phyloP scores from a whole-genome alignment of 2,797 vertebrate genomes.

The Cirrhinus molitorella region DNA sequence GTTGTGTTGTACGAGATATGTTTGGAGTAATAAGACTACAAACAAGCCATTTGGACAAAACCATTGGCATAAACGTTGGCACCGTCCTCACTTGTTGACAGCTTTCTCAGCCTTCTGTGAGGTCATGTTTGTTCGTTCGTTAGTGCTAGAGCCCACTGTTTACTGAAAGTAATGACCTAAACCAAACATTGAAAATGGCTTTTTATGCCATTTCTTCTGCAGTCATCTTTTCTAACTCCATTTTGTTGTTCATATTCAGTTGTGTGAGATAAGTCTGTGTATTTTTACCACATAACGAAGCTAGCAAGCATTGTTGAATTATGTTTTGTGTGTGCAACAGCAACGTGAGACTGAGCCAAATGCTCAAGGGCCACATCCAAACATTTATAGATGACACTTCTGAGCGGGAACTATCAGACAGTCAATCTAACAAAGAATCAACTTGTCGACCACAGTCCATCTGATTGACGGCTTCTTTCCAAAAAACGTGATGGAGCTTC shows the following conservation, averaged over 20 bases:
- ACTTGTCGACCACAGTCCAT: not conserved
- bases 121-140: conserved; percentile 21
- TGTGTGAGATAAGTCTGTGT: not conserved
- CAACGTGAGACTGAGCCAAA: conserved; percentile 42
- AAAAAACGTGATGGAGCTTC: conserved; percentile 18
- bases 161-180: conserved; percentile 18
- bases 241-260: conserved; percentile 7
- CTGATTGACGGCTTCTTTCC: conserved; percentile 16
- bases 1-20: not conserved
- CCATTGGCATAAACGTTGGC: conserved; percentile 62
- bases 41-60: conserved; percentile 64
- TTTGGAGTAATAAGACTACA: conserved; percentile 60
- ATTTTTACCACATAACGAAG: not conserved
- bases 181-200: conserved; percentile 1
- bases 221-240: not conserved
- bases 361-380: conserved; percentile 11
- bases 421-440: conserved; percentile 14
- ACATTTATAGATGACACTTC: conserved; percentile 41
- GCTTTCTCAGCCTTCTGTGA: not conserved
- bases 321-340: conserved; percentile 1
- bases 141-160: not conserved
- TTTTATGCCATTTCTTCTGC: not conserved
- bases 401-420: not conserved
- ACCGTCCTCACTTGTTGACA: conserved; percentile 39
- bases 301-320: conserved; percentile 7